Conservation (phyloP, 2,797 vertebrate species). For the Oreonectes daqikongensis region DNA sequence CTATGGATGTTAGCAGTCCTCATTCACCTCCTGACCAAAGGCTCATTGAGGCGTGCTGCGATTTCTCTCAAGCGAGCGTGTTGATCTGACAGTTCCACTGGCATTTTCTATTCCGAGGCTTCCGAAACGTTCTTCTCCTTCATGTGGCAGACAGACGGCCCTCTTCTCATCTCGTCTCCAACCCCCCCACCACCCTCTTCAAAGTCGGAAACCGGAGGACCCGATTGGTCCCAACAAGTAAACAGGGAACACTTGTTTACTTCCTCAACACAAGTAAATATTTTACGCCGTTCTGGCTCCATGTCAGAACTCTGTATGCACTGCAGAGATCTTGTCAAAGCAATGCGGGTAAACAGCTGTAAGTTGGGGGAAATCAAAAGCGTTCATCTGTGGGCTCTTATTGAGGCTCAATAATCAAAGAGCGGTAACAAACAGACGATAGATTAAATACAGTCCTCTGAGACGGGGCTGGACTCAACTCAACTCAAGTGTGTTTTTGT, state of each 20-base stretch:
- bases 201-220: constrained; percentile 57
- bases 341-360: constrained; percentile 62
- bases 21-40: constrained; percentile 42
- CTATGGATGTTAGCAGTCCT: constrained; percentile 25
- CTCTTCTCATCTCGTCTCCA: constrained; percentile 27
- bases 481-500: neutral
- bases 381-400: constrained; percentile 19
- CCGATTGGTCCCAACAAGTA: constrained; percentile 74
- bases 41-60: constrained; percentile 26
- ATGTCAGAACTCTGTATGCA: constrained; percentile 59
- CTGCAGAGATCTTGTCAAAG: constrained; percentile 60
- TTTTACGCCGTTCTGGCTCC: constrained; percentile 69
- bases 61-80: constrained; percentile 21
- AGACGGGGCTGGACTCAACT: neutral
- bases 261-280: constrained; percentile 71
- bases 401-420: constrained; percentile 34
- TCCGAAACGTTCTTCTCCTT: constrained; percentile 37
- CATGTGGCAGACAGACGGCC: constrained; percentile 41
- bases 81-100: constrained; percentile 40
- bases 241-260: constrained; percentile 71
- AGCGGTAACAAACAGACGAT: constrained; percentile 22
- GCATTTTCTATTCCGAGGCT: constrained; percentile 31
- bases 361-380: constrained; percentile 35
- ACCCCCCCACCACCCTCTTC: constrained; percentile 31
- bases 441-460: neutral